Conservation (phyloP, 2,888 invertebrate species). For the Parascotia fuliginaria region DNA sequence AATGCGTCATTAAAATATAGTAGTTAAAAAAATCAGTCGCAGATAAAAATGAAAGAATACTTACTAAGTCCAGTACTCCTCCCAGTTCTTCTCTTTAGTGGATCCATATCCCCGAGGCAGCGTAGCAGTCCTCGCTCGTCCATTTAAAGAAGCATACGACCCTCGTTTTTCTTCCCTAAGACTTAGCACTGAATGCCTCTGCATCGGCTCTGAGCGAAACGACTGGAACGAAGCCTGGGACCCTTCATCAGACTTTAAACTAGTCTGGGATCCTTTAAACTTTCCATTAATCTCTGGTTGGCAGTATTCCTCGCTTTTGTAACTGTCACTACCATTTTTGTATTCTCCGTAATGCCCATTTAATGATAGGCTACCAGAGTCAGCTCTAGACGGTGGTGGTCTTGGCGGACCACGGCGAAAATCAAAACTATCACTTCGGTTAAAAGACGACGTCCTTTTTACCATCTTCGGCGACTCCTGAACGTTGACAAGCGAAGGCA, state of each 20-base stretch:
- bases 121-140: slow-evolving; percentile 69
- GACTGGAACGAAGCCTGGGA: slow-evolving; percentile 72
- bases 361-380: slow-evolving; percentile 32
- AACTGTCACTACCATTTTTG: slow-evolving; percentile 51
- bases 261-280: slow-evolving; percentile 64
- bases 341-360: slow-evolving; percentile 36
- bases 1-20: not conserved
- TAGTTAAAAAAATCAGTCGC: slow-evolving; percentile 3
- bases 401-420: slow-evolving; percentile 55
- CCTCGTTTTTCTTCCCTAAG: slow-evolving; percentile 66
- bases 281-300: slow-evolving; percentile 56
- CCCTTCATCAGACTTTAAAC: slow-evolving; percentile 69
- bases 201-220: slow-evolving; percentile 71
- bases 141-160: slow-evolving; percentile 61
- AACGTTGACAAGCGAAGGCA: slow-evolving; percentile 68
- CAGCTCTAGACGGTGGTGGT: slow-evolving; percentile 49
- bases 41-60: too few species aligned
- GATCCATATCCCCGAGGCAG: slow-evolving; percentile 77
- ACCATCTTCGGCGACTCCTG: slow-evolving; percentile 74
- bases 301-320: slow-evolving; percentile 55
- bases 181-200: slow-evolving; percentile 67
- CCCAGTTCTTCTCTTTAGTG: slow-evolving; percentile 75
- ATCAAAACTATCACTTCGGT: slow-evolving; percentile 59
- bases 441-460: slow-evolving; percentile 63
- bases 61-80: slow-evolving; percentile 82